Percentiles rank a stretch among this genome's conserved stretches.
Conservation (phyloP, 2,888 invertebrate species). For the Phengaris arion region DNA sequence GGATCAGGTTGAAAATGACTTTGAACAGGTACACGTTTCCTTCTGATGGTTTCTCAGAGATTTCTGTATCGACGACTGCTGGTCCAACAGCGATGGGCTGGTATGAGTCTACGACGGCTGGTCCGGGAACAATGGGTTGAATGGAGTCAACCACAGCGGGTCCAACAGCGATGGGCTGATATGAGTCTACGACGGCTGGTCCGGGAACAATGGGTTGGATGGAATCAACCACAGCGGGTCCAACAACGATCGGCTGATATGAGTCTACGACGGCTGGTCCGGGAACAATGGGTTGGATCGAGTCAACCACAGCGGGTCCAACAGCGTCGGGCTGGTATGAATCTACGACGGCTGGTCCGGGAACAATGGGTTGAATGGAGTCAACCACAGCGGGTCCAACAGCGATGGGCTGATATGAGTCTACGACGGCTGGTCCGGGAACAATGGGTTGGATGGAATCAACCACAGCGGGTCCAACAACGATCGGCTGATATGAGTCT, state of each 20-base stretch:
- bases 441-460: not conserved
- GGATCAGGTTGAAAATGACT: slow-evolving; percentile 13
- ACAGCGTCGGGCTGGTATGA: not conserved
- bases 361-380: not conserved
- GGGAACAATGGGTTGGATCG: not conserved
- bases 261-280: not conserved
- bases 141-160: not conserved
- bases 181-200: not conserved
- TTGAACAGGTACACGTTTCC: slow-evolving; percentile 17
- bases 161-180: not conserved
- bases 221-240: not conserved
- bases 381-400: not conserved
- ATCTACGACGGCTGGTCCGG: not conserved
- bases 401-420: slow-evolving; percentile 13
- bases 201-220: not conserved
- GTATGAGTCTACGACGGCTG: not conserved
- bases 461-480: slow-evolving; percentile 10
- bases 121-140: not conserved
- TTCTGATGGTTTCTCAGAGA: not conserved
- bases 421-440: not conserved
- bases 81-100: slow-evolving; percentile 1
- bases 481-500: not conserved
- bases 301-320: not conserved
- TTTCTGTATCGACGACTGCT: slow-evolving; percentile 3
- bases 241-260: not conserved